Percentiles rank a stretch among this genome's conserved stretches.
Conservation (phyloP, 1,140 invertebrate genomes). For the Apocrypta bakeri region DNA sequence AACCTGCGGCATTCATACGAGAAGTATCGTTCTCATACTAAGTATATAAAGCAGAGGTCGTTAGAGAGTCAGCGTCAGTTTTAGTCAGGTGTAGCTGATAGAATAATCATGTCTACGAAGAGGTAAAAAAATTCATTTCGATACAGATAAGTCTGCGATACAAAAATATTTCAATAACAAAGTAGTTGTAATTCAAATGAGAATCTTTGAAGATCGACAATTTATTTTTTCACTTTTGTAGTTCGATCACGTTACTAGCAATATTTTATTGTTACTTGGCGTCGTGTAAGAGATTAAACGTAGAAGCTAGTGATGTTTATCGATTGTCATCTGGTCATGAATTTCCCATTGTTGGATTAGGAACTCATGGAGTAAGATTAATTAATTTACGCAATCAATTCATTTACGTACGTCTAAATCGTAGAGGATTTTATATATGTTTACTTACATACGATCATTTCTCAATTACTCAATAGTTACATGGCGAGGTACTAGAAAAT, state of each 20-base stretch:
- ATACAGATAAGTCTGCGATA: too few relatives aligned
- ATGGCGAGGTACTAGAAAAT: constrained; percentile 80
- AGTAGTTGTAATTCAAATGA: too few relatives aligned
- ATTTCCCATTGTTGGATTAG: constrained; percentile 85
- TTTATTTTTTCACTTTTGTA: background rate
- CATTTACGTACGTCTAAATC: too few relatives aligned
- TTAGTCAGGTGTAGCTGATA: background rate
- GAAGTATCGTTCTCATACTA: too few relatives aligned
- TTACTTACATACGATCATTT: background rate
- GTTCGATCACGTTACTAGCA: background rate
- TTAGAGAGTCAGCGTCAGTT: background rate
- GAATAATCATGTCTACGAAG: background rate
- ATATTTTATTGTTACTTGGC: background rate
- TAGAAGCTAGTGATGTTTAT: background rate
- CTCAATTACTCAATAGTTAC: constrained; percentile 72
- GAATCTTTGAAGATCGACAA: too few relatives aligned
- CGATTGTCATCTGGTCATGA: constrained; percentile 68
- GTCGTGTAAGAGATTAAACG: background rate
- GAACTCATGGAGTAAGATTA: constrained; percentile 83
- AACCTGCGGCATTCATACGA: too few relatives aligned
- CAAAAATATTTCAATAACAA: too few relatives aligned
- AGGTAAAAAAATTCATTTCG: background rate
- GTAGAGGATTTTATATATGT: too few relatives aligned
- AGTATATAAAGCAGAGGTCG: background rate
- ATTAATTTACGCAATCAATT: background rate